Evolutionary conservation across 2,888 invertebrate species (phyloP).

Genomic region (Noctua fimbriata): DNA sequence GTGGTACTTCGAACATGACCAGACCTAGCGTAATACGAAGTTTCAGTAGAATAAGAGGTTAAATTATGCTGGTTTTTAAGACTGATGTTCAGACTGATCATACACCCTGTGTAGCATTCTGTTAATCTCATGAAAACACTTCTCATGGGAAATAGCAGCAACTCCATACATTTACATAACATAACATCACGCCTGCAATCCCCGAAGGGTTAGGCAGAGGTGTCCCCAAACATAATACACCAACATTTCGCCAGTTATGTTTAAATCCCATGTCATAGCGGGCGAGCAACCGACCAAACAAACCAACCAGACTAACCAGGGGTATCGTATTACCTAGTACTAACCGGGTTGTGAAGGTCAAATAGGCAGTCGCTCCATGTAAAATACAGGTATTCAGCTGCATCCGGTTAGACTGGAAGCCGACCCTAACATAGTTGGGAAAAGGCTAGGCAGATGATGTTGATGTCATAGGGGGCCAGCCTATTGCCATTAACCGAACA

Average conservation of each 20-base stretch:
- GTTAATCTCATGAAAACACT: not conserved
- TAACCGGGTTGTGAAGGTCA: too few relatives aligned
- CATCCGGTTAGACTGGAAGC: too few relatives aligned
- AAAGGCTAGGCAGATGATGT: too few relatives aligned
- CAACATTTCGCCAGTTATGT: too few relatives aligned
- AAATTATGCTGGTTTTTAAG: not conserved
- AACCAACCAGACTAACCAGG: too few relatives aligned
- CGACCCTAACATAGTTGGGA: too few relatives aligned
- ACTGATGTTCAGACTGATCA: not conserved
- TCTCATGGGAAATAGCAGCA: not conserved
- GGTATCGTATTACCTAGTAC: too few relatives aligned
- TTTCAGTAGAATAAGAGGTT: not conserved
- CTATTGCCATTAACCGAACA: too few relatives aligned
- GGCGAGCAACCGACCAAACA: too few relatives aligned
- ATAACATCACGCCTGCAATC: not conserved
- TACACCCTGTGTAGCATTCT: too few relatives aligned
- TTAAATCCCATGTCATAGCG: not conserved
- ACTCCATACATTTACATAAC: not conserved
- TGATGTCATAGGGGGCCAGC: not conserved
- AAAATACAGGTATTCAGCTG: too few relatives aligned
- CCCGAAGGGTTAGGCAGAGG: not conserved
- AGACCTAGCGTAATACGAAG: not conserved
- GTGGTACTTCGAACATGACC: not conserved
- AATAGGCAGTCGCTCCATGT: too few relatives aligned
- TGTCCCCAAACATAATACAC: not conserved